Evolutionary conservation across 2,888 invertebrate species (phyloP).

Genomic region (Aleiodes testaceus): DNA sequence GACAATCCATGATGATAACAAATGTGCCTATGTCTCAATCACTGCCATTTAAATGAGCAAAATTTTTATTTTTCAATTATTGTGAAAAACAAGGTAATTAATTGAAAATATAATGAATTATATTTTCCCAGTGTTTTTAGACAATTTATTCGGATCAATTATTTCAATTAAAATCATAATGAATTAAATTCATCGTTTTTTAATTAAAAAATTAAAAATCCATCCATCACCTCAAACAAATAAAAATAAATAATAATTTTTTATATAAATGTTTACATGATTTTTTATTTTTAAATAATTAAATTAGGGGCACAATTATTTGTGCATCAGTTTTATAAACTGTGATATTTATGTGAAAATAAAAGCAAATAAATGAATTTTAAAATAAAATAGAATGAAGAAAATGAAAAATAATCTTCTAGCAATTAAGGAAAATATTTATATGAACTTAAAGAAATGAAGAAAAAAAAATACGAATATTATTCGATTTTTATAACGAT

Average conservation of each 20-base stretch:
- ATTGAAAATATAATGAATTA: no score
- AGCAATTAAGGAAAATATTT: conserved; percentile 2
- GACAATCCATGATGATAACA: conserved; percentile 22
- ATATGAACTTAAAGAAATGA: no score
- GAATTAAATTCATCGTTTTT: not conserved
- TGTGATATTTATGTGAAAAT: conserved; percentile 68
- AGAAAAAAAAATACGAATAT: not conserved
- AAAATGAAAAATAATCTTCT: not conserved
- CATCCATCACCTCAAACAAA: not conserved
- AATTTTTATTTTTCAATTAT: no score
- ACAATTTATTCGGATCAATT: no score
- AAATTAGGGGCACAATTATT: conserved; percentile 25
- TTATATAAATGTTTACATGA: not conserved
- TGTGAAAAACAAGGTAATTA: no score
- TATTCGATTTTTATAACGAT: not conserved
- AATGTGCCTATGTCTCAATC: no score
- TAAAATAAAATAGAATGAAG: not conserved
- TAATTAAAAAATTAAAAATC: not conserved
- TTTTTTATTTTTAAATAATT: not conserved
- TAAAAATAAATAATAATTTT: conserved; percentile 1
- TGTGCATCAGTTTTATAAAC: conserved; percentile 68
- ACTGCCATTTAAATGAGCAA: no score
- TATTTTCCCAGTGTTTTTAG: no score
- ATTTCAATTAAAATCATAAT: no score
- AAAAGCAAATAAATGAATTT: conserved; percentile 1